phyloP scores from a whole-genome alignment of 2,797 vertebrate species.

The Percopsis omiscomaycus region DNA sequence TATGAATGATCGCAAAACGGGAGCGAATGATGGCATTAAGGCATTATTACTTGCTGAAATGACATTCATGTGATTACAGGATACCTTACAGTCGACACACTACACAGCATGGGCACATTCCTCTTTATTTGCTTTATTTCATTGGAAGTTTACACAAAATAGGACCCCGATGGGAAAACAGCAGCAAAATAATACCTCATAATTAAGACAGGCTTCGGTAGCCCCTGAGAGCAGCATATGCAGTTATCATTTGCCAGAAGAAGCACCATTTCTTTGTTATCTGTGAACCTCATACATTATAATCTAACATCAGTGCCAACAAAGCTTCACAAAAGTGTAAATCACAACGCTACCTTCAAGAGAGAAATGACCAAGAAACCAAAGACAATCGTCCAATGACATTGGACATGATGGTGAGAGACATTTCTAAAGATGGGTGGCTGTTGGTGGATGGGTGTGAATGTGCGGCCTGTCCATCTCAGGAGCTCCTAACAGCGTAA shows the following conservation, averaged over 20 bases:
- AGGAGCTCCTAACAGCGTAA: conserved; percentile 83
- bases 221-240: conserved; percentile 35
- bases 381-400: conserved; percentile 63
- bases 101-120: conserved; percentile 50
- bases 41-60: neutral
- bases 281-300: conserved; percentile 53
- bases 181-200: conserved; percentile 48
- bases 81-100: neutral
- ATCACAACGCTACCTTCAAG: conserved; percentile 27
- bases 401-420: conserved; percentile 43
- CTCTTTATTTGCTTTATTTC: conserved; percentile 51
- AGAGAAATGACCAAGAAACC: conserved; percentile 59
- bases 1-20: conserved; percentile 37
- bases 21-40: neutral
- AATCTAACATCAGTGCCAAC: conserved; percentile 47
- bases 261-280: conserved; percentile 66
- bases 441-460: conserved; percentile 42
- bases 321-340: conserved; percentile 49
- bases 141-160: conserved; percentile 34
- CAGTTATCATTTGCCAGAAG: conserved; percentile 50
- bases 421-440: conserved; percentile 38
- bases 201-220: conserved; percentile 51
- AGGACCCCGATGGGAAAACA: conserved; percentile 39
- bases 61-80: neutral
- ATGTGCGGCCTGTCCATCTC: conserved; percentile 50